phyloP scores from a whole-genome alignment of 1,140 invertebrate genomes.

The Tetraneura akinire region DNA sequence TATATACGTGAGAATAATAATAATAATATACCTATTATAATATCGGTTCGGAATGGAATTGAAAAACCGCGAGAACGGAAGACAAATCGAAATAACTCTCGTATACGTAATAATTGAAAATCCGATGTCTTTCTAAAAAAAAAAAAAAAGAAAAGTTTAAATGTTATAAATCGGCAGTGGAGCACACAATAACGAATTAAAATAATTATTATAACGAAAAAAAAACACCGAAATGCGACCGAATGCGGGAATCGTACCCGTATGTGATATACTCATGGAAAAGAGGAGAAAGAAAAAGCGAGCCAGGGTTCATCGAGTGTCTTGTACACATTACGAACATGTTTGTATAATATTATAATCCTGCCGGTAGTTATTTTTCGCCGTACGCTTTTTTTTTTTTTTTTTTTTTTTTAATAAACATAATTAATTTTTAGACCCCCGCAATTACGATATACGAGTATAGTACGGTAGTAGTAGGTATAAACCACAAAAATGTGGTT shows the following conservation, averaged over 20 bases:
- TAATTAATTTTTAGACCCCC: constrained; percentile 11
- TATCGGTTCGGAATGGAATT: background rate
- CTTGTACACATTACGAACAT: background rate
- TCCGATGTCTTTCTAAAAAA: too few species aligned
- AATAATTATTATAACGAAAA: background rate
- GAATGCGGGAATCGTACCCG: background rate
- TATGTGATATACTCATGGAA: background rate
- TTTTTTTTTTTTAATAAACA: too few species aligned
- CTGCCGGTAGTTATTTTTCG: constrained; percentile 1
- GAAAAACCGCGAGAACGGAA: background rate
- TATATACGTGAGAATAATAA: background rate
- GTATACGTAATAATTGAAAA: background rate
- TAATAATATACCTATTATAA: background rate
- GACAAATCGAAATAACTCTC: background rate
- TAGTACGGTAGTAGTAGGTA: constrained; percentile 18
- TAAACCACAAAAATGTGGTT: constrained; percentile 31
- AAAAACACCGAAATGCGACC: background rate
- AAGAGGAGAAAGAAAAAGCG: background rate
- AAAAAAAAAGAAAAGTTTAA: too few species aligned
- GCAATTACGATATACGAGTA: too few species aligned
- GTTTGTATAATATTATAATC: constrained; percentile 31
- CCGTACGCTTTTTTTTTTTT: background rate
- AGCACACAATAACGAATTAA: background rate
- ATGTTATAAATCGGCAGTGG: background rate
- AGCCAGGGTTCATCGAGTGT: background rate